Conservation (phyloP, 2,797 vertebrate genomes). For the Ptychadena robeensis region DNA sequence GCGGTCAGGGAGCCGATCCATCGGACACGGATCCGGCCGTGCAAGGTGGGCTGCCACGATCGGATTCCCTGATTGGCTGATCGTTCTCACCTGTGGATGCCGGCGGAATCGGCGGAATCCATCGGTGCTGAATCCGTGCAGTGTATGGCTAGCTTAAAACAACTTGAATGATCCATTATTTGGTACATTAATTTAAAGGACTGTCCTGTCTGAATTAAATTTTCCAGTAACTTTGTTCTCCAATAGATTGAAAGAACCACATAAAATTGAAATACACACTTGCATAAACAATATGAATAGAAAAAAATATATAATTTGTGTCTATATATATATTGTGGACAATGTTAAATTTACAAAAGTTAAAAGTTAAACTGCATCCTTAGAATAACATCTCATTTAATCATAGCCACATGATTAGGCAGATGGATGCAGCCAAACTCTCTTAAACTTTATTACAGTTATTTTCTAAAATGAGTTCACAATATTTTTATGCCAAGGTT, state of each 20-base stretch:
- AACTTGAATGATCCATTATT: no score
- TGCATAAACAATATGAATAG: neutral
- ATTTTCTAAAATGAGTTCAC: conserved; percentile 75
- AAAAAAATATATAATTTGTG: conserved; percentile 53
- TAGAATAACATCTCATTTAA: conserved; percentile 76
- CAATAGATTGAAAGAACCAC: neutral
- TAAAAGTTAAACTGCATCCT: conserved; percentile 67
- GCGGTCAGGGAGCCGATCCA: no score
- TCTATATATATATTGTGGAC: conserved; percentile 70
- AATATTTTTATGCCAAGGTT: conserved; percentile 69
- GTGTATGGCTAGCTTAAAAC: no score
- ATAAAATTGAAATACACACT: neutral
- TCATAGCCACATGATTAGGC: conserved; percentile 76
- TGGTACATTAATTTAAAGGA: no score
- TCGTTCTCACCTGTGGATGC: no score
- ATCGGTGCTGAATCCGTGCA: no score
- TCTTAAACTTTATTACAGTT: conserved; percentile 75
- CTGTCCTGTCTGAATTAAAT: no score
- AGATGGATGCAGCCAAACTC: conserved; percentile 75
- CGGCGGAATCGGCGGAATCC: no score
- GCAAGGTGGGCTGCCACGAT: no score
- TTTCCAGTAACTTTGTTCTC: no score
- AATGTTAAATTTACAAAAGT: conserved; percentile 71
- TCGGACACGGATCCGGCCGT: no score
- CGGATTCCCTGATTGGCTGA: no score